Base-by-base conservation (phyloP, 2,113 vertebrate genomes). In the Nettapus auritus region DNA sequence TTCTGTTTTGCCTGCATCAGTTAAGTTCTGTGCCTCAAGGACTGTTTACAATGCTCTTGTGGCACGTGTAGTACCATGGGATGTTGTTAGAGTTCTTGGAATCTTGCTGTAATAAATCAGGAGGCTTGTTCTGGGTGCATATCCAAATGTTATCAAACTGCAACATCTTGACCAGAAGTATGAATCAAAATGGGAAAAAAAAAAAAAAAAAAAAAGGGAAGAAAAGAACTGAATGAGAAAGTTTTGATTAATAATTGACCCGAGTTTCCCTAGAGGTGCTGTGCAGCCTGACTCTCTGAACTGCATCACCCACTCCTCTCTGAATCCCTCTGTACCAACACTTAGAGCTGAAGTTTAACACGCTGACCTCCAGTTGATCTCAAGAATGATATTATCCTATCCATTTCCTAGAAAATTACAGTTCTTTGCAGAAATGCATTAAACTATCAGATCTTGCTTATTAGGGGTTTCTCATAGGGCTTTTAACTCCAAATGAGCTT, bases 401-500 rank as follows among this genome's bases (percentile, higher is more conserved):
- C 88, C 78, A 84, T 79, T 91, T 89, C 88, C 89, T 63, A 84
- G 74, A 70, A 88, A 86, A 82, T 79, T 93, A 75, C 68, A 69
- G 48, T 83, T 50, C 86, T 84, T 90, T 80, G 80, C 88, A 97
- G 87, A 69, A 95, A 91, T n/a, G 71, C 91, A 92, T 95, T 94
- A 68, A 97, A 70, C 91, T 40, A 80, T 91, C 83, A 79, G 42
- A 36, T 90, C 69, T 74, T 94, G 71, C 90, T 96, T 86, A 66
- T 88, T 80, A 95, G 67, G 89, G 92, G 70, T 91, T 93, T 91
- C 82, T 94, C 74, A n/a, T 31, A 66, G 70, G 88, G 80, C 82
- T 95, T 97, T 95, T 82, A 89, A 81, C 82, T 95, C 78, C 88
- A 92, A 75, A 96, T 89, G 86, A 96, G 88, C 93, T 93, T 79